phyloP scores from a whole-genome alignment of 2,113 vertebrate genomes.

The Pao palembangensis region DNA sequence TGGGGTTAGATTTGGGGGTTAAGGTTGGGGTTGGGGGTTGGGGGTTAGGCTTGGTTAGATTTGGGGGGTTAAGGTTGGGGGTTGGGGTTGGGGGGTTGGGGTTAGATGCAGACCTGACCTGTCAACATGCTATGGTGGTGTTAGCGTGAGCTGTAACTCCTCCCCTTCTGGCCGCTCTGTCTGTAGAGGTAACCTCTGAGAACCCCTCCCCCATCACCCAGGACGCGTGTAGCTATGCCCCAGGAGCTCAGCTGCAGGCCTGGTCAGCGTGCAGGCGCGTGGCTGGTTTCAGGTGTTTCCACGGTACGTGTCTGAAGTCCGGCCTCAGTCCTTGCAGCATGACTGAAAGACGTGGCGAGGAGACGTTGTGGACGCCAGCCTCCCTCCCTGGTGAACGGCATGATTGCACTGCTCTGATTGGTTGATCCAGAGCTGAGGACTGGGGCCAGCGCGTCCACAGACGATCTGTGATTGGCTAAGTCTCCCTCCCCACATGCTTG shows the following conservation, averaged over 20 bases:
- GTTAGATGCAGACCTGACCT: too few species aligned
- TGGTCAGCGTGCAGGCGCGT: conserved; percentile 74
- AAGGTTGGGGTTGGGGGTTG: too few species aligned
- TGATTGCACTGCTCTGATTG: conserved; percentile 72
- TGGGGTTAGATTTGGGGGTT: too few species aligned
- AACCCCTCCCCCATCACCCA: conserved; percentile 81
- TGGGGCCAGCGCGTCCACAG: conserved; percentile 42
- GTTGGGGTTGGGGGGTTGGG: too few species aligned
- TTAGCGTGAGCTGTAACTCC: conserved; percentile 52
- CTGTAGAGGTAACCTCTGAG: conserved; percentile 86
- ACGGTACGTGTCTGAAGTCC: conserved; percentile 77
- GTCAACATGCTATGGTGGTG: neutral
- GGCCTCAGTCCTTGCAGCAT: conserved; percentile 44
- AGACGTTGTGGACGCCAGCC: conserved; percentile 43
- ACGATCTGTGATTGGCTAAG: conserved; percentile 56
- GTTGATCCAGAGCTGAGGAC: conserved; percentile 42
- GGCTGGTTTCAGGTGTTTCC: conserved; percentile 76
- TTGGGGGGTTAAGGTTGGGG: too few species aligned
- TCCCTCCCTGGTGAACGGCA: conserved; percentile 67
- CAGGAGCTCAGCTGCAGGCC: conserved; percentile 78
- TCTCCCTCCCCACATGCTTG: conserved; percentile 70
- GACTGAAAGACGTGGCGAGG: conserved; percentile 15
- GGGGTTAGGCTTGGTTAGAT: too few species aligned
- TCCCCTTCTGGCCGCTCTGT: conserved; percentile 42
- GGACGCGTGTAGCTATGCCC: conserved; percentile 81